Percentiles rank a stretch among this genome's conserved stretches.
Evolutionary conservation across 2,113 vertebrate species (phyloP).

Genomic region (Apus apus): DNA sequence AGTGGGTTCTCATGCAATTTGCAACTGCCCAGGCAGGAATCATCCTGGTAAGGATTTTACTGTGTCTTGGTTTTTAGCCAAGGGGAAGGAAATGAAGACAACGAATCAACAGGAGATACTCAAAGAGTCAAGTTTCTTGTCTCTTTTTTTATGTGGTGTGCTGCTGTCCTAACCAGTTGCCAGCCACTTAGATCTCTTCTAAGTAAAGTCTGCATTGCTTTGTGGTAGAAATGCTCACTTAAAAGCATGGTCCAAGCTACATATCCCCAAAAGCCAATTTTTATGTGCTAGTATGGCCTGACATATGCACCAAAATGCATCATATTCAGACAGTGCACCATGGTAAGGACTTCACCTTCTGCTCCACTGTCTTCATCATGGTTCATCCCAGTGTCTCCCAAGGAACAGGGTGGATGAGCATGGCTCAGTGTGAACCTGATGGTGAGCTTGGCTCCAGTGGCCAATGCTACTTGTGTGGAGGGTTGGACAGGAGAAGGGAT

Average conservation of each 20-base stretch:
- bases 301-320: background rate
- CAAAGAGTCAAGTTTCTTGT: background rate
- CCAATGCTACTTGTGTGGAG: background rate
- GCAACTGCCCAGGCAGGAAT: conserved; percentile 93
- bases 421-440: background rate
- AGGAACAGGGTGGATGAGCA: accelerated
- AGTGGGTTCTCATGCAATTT: conserved; percentile 90
- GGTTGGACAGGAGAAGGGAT: background rate
- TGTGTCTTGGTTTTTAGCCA: background rate
- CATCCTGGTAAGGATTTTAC: conserved; percentile 84
- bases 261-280: background rate
- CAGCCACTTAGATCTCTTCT: background rate
- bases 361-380: background rate
- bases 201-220: background rate
- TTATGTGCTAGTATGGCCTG: background rate
- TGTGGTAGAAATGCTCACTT: background rate
- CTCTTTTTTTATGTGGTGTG: background rate
- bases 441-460: background rate
- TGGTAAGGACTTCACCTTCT: background rate
- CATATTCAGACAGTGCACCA: background rate
- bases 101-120: background rate
- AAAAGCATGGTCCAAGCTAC: background rate
- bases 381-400: background rate
- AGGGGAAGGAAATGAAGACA: background rate
- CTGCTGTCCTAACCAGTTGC: background rate